phyloP scores from a whole-genome alignment of 2,797 vertebrate genomes.

The Hydrophis major region DNA sequence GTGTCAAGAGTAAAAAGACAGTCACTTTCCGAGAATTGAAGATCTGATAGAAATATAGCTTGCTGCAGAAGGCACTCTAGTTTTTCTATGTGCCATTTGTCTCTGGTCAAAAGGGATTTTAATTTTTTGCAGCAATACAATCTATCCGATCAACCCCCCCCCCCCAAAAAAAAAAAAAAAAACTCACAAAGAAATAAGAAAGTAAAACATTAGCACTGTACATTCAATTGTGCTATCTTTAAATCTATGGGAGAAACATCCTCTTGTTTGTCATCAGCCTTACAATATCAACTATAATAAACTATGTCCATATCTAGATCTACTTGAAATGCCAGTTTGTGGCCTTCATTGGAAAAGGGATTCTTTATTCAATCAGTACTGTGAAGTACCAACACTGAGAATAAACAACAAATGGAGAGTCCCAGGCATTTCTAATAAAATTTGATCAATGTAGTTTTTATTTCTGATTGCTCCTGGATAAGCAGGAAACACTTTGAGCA shows the following conservation, averaged over 20 bases:
- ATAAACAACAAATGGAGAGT: neutral
- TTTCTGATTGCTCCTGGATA: neutral
- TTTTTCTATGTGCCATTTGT: neutral
- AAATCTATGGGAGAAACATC: neutral
- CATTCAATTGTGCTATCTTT: neutral
- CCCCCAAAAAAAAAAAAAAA: neutral
- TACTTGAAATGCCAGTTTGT: neutral
- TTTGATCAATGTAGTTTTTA: neutral
- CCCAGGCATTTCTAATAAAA: neutral
- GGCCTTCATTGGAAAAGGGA: neutral
- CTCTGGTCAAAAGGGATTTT: neutral
- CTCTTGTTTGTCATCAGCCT: neutral
- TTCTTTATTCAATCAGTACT: neutral
- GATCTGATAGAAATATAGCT: neutral
- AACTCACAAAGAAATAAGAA: neutral
- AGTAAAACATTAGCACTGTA: neutral
- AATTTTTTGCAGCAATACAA: neutral
- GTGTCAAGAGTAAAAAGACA: neutral
- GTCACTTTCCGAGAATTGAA: neutral
- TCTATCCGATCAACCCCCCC: neutral
- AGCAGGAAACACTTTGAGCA: neutral
- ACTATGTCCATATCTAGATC: neutral
- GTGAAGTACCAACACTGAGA: neutral
- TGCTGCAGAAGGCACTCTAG: neutral
- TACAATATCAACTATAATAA: neutral